Base-by-base conservation (phyloP, 2,888 invertebrate genomes). In the Eupithecia dodoneata region DNA sequence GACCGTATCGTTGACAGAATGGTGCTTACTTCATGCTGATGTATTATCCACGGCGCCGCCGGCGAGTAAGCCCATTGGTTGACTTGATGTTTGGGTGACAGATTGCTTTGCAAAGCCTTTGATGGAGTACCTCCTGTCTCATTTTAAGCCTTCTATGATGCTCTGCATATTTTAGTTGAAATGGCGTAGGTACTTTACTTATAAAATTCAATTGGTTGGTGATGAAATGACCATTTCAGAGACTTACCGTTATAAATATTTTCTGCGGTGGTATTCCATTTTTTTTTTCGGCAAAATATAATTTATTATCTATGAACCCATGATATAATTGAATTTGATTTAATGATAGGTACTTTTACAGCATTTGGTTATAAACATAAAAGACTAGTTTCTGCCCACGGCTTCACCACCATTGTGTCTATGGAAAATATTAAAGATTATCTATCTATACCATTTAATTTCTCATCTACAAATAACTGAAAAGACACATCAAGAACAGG, bases 61-160 rank as follows among this genome's bases (percentile, higher is more conserved):
- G 12, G 12, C 3, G 18, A 47, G 47, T 45, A 12, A 47, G 10
- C 70, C 47, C 47, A 70, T 70, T 70, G 70, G 47, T 70, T 49
- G 45, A 47, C 70, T 70, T 70, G 47, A 70, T 47, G 70, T 70
- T 70, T 70, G 18, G 70, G 47, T 70, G 70, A 70, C 70, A 70
- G 70, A 70, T 70, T 70, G 47, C 70, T 70, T 45, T 30, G 70
- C 45, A 70, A 70, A 70, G 70, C 70, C 70, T 70, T 70, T 70
- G 70, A 70, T 70, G 45, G 47, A 70, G 70, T 18, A 18, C 45
- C 47, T 47, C 13, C 70, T 30, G 70, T 70, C 70, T 30, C 12
- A 70, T 42, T 63, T 49, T 73, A 70, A 70, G 47, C 70, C 70
- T 47, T 30, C n/a, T 70, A 47, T 47, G 30, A 30, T 18, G 47